Evolutionary conservation across 2,888 invertebrate genomes (phyloP).

Genomic region (Prostheceraeus crozeri): DNA sequence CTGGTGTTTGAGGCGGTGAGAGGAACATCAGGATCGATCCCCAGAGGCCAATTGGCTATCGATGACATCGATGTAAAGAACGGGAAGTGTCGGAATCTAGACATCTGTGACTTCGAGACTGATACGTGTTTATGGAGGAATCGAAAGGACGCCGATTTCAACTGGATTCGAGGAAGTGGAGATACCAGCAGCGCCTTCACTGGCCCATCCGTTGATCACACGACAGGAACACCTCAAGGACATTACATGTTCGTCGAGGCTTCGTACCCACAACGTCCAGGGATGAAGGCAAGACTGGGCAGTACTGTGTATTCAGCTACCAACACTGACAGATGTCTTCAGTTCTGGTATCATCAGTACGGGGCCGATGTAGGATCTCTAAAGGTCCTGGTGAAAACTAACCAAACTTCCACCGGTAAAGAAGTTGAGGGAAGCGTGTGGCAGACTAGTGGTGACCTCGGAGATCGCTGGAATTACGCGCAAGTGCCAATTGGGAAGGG

Average conservation of each 20-base stretch:
- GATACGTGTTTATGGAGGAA: conserved; percentile 37
- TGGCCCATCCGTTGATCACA: conserved; percentile 45
- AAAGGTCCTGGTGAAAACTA: conserved; percentile 45
- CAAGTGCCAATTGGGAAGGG: conserved; percentile 39
- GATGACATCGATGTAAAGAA: conserved; percentile 39
- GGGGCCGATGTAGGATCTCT: conserved; percentile 47
- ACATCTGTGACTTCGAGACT: conserved; percentile 33
- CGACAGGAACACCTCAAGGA: conserved; percentile 43
- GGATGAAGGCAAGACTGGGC: conserved; percentile 45
- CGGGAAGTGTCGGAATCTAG: conserved; percentile 42
- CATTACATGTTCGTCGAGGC: conserved; percentile 49
- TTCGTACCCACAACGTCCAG: conserved; percentile 39
- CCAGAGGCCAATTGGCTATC: no score
- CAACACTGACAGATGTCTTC: conserved; percentile 34
- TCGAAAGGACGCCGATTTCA: conserved; percentile 44
- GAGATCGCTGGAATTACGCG: conserved; percentile 44
- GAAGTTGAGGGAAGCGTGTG: conserved; percentile 44
- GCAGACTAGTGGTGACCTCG: conserved; percentile 45
- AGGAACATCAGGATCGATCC: no score
- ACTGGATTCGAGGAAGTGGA: conserved; percentile 47
- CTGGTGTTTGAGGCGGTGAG: no score
- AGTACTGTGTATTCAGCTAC: conserved; percentile 40
- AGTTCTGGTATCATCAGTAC: conserved; percentile 45
- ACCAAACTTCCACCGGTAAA: neutral
- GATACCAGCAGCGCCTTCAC: conserved; percentile 40